Evolutionary conservation across 2,113 vertebrate species (phyloP).

Genomic region (Pagrus major): DNA sequence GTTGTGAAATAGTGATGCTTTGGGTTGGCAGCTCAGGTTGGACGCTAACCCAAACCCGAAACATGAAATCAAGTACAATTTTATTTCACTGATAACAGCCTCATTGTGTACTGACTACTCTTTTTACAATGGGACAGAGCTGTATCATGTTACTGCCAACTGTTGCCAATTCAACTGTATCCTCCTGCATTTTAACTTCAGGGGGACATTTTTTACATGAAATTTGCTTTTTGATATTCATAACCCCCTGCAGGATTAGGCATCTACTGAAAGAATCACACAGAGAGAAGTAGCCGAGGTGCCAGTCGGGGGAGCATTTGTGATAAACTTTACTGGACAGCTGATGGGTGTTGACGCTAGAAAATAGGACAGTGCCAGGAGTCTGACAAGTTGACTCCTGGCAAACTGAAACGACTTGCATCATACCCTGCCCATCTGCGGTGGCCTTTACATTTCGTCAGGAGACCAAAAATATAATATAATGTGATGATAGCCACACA

Average conservation of each 20-base stretch:
- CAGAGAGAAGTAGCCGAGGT: neutral
- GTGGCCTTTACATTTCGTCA: neutral
- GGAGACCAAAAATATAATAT: neutral
- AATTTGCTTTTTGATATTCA: neutral
- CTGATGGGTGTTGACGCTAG: neutral
- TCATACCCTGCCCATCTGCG: neutral
- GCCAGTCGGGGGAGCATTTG: neutral
- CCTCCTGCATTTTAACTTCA: neutral
- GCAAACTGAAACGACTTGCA: neutral
- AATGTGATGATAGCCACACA: neutral
- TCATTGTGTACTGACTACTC: neutral
- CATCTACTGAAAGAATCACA: neutral
- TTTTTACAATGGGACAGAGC: neutral
- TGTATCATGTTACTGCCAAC: neutral
- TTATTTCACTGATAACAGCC: neutral
- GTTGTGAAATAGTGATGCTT: too few relatives aligned
- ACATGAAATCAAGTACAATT: neutral
- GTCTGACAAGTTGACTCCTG: neutral
- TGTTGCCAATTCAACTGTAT: neutral
- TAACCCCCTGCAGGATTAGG: neutral
- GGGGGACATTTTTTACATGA: neutral
- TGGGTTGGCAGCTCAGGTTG: too few relatives aligned
- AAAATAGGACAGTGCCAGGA: neutral
- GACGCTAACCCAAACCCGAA: too few relatives aligned
- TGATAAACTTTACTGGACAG: neutral